Percentiles rank a stretch among this genome's conserved stretches.
Evolutionary conservation across 1,140 invertebrate genomes (phyloP).

Genomic region (Sitophilus oryzae): DNA sequence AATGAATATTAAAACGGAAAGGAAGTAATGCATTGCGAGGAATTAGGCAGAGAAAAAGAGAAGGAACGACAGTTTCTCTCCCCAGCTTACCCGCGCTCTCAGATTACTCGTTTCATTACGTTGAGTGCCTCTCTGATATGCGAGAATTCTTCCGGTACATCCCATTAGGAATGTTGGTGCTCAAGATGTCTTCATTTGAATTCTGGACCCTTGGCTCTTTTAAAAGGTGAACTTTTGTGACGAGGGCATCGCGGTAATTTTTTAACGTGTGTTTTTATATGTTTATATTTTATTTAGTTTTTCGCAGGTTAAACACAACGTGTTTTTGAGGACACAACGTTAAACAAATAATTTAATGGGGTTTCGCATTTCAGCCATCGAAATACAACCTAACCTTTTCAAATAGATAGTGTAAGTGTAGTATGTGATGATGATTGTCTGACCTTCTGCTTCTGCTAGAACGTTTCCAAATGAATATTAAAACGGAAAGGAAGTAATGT

Average conservation of each 20-base stretch:
- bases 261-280: too few species aligned
- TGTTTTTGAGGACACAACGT: not conserved
- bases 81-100: too few species aligned
- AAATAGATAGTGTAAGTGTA: conserved; percentile 39
- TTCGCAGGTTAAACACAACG: too few species aligned
- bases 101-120: conserved; percentile 46
- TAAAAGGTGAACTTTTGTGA: too few species aligned
- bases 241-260: too few species aligned
- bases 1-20: conserved; percentile 44
- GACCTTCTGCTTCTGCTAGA: conserved; percentile 32
- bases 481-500: conserved; percentile 43
- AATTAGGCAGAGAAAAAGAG: conserved; percentile 39
- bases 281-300: too few species aligned
- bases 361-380: not conserved
- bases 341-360: not conserved
- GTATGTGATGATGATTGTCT: conserved; percentile 41
- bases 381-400: conserved; percentile 16
- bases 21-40: conserved; percentile 44
- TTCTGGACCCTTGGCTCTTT: conserved; percentile 22
- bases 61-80: too few species aligned
- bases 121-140: conserved; percentile 44
- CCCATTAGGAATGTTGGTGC: conserved; percentile 38
- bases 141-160: conserved; percentile 38
- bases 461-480: conserved; percentile 42
- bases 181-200: conserved; percentile 39